Evolutionary conservation across 2,888 invertebrate genomes (phyloP).

Genomic region (Lochmaea crataegi): DNA sequence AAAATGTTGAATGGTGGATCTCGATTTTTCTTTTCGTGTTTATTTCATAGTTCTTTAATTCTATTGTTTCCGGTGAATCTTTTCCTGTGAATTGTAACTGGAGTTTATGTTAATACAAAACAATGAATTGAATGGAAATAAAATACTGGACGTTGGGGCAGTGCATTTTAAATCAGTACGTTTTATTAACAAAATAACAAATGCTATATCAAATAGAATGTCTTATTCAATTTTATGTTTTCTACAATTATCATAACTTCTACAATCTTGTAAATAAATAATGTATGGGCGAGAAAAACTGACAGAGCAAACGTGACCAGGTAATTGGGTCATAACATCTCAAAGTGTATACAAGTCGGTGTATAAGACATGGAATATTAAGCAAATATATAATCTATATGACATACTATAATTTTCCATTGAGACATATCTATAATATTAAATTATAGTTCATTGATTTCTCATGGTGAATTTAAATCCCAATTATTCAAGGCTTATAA

Average conservation of each 20-base stretch:
- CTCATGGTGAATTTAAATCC: too few relatives aligned
- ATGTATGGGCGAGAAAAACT: background rate
- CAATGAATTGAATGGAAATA: background rate
- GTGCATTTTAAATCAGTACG: background rate
- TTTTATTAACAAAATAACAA: background rate
- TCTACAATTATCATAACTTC: background rate
- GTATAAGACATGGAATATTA: background rate
- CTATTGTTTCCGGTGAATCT: too few relatives aligned
- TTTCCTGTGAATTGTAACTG: too few relatives aligned
- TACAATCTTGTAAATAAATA: slow-evolving; percentile 7
- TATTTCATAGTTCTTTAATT: too few relatives aligned
- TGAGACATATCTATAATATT: too few relatives aligned
- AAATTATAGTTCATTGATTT: too few relatives aligned
- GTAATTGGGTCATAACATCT: slow-evolving; percentile 12
- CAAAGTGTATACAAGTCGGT: slow-evolving; percentile 3
- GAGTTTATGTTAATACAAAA: background rate
- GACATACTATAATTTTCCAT: too few relatives aligned
- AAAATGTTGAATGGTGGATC: too few relatives aligned
- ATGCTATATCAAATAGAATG: background rate
- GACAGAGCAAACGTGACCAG: slow-evolving; percentile 2
- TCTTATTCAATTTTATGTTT: background rate
- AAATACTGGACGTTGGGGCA: background rate
- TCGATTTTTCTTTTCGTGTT: too few relatives aligned
- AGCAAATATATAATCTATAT: background rate
- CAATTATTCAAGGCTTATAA: too few relatives aligned